Percentiles rank a stretch among this genome's conserved stretches.
Conservation (phyloP, 2,888 invertebrate genomes). For the Melanostoma scalare region DNA sequence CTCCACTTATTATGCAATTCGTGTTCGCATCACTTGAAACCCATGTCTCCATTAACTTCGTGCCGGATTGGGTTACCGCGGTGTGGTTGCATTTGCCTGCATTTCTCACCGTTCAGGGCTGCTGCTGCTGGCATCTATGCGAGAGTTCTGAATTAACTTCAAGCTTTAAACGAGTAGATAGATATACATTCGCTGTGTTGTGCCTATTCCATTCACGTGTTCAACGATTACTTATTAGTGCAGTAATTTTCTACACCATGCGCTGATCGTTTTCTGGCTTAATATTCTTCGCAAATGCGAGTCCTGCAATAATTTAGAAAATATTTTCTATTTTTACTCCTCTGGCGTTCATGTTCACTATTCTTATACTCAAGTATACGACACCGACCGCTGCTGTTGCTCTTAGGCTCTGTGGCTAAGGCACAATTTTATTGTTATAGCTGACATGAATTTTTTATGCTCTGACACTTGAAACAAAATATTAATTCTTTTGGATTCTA, state of each 20-base stretch:
- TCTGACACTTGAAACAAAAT: slow-evolving; percentile 66
- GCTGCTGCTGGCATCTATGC: slow-evolving; percentile 3
- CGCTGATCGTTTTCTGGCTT: slow-evolving; percentile 43
- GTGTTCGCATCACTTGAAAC: slow-evolving; percentile 67
- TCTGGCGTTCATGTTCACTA: not conserved
- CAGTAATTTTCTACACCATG: slow-evolving; percentile 53
- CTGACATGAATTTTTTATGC: slow-evolving; percentile 72
- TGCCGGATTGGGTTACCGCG: slow-evolving; percentile 52
- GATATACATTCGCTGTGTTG: not conserved
- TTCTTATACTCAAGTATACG: not conserved
- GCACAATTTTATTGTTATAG: slow-evolving; percentile 70
- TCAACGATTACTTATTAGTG: slow-evolving; percentile 60
- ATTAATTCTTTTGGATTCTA: slow-evolving; percentile 68
- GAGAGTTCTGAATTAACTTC: slow-evolving; percentile 18
- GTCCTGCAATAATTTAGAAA: slow-evolving; percentile 63
- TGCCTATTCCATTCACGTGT: slow-evolving; percentile 63
- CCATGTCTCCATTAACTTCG: slow-evolving; percentile 61
- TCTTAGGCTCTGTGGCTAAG: slow-evolving; percentile 40
- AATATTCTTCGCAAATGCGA: slow-evolving; percentile 53
- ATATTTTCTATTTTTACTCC: slow-evolving; percentile 53
- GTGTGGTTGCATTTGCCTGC: slow-evolving; percentile 47
- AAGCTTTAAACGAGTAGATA: slow-evolving; percentile 6
- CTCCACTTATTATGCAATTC: slow-evolving; percentile 58
- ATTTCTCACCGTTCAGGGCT: slow-evolving; percentile 19
- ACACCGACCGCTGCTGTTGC: not conserved